These are phyloP conservation scores for Micoletzkya japonica DNA, from an alignment of 2,888 invertebrate genomes.

Conservation along the genomic window DNA sequence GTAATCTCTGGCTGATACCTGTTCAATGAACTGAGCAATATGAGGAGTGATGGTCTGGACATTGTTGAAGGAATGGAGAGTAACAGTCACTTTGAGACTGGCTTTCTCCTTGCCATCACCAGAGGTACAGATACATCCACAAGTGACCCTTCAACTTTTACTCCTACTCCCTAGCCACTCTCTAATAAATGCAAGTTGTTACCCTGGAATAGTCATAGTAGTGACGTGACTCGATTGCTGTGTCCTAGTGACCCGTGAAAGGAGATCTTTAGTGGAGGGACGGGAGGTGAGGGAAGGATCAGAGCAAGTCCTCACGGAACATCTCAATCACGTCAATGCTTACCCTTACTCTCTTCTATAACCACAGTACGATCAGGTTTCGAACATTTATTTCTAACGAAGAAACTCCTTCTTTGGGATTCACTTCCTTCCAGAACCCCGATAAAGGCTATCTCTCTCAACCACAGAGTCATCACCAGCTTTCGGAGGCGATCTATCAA, in stretches of 20 bases:
- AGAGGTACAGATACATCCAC: slow-evolving; percentile 4
- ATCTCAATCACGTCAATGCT: neutral
- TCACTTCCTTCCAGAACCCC: no score
- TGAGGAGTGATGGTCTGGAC: slow-evolving; percentile 97
- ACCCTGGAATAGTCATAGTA: slow-evolving; percentile 21
- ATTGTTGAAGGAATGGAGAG: slow-evolving; percentile 92
- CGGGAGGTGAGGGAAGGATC: slow-evolving; percentile 17
- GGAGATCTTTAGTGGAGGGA: slow-evolving; percentile 14
- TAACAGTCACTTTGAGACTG: slow-evolving; percentile 90
- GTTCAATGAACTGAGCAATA: slow-evolving; percentile 87
- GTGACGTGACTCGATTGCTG: neutral
- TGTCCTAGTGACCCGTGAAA: neutral
- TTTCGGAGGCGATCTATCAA: no score
- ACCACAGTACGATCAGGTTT: no score
- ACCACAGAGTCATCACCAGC: no score
- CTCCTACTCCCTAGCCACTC: no score
- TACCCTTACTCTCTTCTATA: no score
- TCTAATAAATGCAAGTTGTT: no score
- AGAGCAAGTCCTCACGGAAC: slow-evolving; percentile 14
- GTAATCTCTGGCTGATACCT: slow-evolving; percentile 71
- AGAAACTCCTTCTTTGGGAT: no score
- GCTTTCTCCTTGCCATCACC: slow-evolving; percentile 74
- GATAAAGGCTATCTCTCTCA: no score
- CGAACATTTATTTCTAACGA: no score
- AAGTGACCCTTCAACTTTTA: slow-evolving; percentile 13